Conservation (phyloP, 1,140 invertebrate species). For the Megathymus violae region DNA sequence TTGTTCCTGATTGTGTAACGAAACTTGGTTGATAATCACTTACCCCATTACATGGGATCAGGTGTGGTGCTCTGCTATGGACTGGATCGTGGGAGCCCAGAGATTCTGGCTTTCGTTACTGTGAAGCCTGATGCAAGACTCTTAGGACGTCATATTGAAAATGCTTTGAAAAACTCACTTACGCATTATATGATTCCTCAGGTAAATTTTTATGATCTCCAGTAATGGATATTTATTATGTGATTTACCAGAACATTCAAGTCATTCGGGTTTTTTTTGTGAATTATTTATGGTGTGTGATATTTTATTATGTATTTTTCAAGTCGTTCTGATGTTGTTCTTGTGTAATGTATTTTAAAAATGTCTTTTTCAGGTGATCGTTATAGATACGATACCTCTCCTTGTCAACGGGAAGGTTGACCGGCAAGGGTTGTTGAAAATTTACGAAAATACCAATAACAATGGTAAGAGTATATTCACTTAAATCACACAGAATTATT, state of each 20-base stretch:
- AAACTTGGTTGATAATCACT: not conserved
- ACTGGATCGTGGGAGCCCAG: constrained; percentile 88
- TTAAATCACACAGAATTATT: too few relatives aligned
- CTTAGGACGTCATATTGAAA: constrained; percentile 87
- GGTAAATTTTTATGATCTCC: too few relatives aligned
- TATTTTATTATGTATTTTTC: too few relatives aligned
- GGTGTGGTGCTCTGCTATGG: constrained; percentile 91
- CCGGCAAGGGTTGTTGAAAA: constrained; percentile 88
- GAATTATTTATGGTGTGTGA: too few relatives aligned
- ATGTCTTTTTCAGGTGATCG: constrained; percentile 86
- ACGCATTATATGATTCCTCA: constrained; percentile 92
- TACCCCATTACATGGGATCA: constrained; percentile 41
- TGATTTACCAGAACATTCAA: too few relatives aligned
- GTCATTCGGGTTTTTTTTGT: too few relatives aligned
- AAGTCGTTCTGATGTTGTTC: too few relatives aligned
- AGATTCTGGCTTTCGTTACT: constrained; percentile 90
- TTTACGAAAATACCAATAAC: constrained; percentile 88
- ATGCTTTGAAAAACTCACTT: constrained; percentile 85
- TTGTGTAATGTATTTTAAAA: too few relatives aligned
- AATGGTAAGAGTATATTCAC: constrained; percentile 85
- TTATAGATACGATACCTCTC: constrained; percentile 89
- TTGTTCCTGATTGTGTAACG: too few relatives aligned
- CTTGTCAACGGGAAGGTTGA: constrained; percentile 94
- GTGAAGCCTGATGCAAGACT: constrained; percentile 80
- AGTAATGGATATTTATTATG: too few relatives aligned